Conservation (phyloP, 2,113 vertebrate genomes). For the Misgurnus anguillicaudatus region DNA sequence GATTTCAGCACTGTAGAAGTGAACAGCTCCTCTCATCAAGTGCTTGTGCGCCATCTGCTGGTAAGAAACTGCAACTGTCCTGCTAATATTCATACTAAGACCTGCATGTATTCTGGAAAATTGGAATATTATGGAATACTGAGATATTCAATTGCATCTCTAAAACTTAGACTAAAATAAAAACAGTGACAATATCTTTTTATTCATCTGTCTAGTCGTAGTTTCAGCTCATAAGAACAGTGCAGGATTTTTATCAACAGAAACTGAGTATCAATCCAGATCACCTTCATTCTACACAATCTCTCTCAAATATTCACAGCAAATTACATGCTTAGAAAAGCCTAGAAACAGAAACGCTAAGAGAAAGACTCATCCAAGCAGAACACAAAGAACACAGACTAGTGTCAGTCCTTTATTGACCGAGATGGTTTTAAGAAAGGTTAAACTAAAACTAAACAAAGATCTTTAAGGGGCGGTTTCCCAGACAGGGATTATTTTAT, state of each 20-base stretch:
- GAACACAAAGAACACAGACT: neutral
- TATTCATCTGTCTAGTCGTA: neutral
- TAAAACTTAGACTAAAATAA: neutral
- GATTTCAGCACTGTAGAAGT: conserved; percentile 60
- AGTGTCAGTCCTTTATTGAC: neutral
- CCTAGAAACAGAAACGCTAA: conserved; percentile 28
- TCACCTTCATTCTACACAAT: conserved; percentile 3
- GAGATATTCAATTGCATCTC: neutral
- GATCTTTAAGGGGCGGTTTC: no score
- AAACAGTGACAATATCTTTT: no score
- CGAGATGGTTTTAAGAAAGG: neutral
- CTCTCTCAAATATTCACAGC: conserved; percentile 33
- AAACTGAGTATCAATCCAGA: conserved; percentile 2
- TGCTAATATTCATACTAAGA: neutral
- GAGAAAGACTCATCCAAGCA: conserved; percentile 7
- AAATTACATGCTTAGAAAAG: neutral
- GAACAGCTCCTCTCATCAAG: conserved; percentile 64
- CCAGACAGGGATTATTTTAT: no score
- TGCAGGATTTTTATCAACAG: neutral
- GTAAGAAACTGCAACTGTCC: conserved; percentile 58
- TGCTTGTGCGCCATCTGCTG: conserved; percentile 81
- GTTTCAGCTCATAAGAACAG: neutral
- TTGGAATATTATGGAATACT: neutral
- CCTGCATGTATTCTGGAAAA: neutral
- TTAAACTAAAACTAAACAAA: neutral